A percentile compares a stretch with the other conserved stretches of the same genome.
phyloP scores from a whole-genome alignment of 2,797 vertebrate species.

The Gouania willdenowi region DNA sequence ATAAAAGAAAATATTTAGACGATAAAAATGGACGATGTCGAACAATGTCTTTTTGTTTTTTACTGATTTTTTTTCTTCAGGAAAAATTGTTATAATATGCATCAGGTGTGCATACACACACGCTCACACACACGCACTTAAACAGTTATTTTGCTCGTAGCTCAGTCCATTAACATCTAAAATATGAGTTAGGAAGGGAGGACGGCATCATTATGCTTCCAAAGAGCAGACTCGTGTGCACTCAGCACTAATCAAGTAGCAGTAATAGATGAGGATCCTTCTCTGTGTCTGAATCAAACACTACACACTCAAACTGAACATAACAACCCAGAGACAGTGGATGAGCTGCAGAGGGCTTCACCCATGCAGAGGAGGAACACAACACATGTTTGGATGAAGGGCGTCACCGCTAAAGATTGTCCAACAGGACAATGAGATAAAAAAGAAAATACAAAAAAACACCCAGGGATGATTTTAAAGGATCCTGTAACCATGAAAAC shows the following conservation, averaged over 20 bases:
- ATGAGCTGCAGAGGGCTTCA: not conserved
- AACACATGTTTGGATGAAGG: conserved; percentile 14
- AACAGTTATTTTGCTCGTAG: conserved; percentile 14
- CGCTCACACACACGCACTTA: no score
- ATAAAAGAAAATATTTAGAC: no score
- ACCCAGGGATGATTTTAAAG: no score
- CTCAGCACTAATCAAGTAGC: conserved; percentile 44
- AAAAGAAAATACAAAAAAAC: no score
- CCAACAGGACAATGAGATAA: conserved; percentile 1
- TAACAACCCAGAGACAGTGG: conserved; percentile 7
- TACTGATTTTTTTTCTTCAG: no score
- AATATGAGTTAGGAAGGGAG: conserved; percentile 20
- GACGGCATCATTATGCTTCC: conserved; percentile 35
- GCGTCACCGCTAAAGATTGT: not conserved
- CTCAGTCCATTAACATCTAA: conserved; percentile 43
- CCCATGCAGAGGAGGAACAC: conserved; percentile 2
- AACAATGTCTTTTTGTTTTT: conserved; percentile 11
- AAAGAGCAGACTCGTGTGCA: conserved; percentile 22
- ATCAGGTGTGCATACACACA: no score
- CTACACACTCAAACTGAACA: conserved; percentile 1
- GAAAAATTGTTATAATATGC: no score
- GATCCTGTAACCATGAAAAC: no score
- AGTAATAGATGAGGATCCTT: conserved; percentile 50
- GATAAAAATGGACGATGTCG: conserved; percentile 25
- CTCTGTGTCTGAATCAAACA: conserved; percentile 37